phyloP scores from a whole-genome alignment of 2,888 invertebrate genomes.

The Bibio marci region DNA sequence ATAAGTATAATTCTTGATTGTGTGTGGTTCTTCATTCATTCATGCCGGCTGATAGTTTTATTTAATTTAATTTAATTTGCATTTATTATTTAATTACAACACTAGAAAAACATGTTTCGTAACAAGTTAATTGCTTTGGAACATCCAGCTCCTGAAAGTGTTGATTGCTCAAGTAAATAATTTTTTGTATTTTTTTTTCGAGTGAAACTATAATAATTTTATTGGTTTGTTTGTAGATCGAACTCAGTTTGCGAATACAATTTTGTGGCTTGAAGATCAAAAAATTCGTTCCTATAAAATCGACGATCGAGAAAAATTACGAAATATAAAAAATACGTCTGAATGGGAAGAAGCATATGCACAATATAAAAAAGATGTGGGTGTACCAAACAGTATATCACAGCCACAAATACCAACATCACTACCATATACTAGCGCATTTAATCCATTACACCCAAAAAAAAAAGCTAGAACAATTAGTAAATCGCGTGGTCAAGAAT shows the following conservation, averaged over 20 bases:
- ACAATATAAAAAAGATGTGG: slow-evolving; percentile 57
- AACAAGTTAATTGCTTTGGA: slow-evolving; percentile 61
- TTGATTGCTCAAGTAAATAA: slow-evolving; percentile 50
- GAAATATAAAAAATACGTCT: slow-evolving; percentile 42
- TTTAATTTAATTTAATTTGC: no score
- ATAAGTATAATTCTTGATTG: no score
- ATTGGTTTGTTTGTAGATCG: slow-evolving; percentile 41
- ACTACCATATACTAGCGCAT: no score
- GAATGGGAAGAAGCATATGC: slow-evolving; percentile 56
- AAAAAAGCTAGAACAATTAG: no score
- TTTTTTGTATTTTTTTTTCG: not conserved
- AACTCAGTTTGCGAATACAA: slow-evolving; percentile 57
- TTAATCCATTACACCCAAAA: no score
- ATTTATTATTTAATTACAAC: no score
- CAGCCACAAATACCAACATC: no score
- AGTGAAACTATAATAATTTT: not conserved
- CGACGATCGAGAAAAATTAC: slow-evolving; percentile 58
- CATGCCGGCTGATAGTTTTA: no score
- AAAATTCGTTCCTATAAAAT: slow-evolving; percentile 78
- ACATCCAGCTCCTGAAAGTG: slow-evolving; percentile 53
- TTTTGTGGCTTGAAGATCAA: slow-evolving; percentile 87
- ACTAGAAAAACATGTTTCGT: no score
- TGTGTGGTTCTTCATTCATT: no score
- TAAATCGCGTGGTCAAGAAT: no score
- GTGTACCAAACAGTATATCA: slow-evolving; percentile 64